Evolutionary conservation across 2,888 invertebrate genomes (phyloP).

Genomic region (Noctua comes): DNA sequence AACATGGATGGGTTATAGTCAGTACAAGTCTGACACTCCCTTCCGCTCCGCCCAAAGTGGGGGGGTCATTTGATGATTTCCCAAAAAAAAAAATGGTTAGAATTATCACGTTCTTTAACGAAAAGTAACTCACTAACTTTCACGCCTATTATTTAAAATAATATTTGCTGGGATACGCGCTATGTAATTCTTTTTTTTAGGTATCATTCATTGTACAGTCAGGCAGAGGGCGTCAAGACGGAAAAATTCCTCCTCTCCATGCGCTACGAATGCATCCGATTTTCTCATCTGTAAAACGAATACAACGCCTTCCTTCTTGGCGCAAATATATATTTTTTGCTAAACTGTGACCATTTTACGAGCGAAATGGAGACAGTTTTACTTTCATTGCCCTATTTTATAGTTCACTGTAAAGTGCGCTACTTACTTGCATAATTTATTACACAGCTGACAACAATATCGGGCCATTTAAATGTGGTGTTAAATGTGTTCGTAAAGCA

Average conservation of each 20-base stretch:
- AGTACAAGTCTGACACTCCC: too few species aligned
- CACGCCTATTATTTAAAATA: background rate
- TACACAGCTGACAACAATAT: conserved; percentile 47
- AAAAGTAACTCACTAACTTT: background rate
- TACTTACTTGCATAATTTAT: conserved; percentile 46
- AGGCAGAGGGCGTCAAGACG: conserved; percentile 63
- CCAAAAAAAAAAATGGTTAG: too few species aligned
- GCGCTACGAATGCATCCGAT: conserved; percentile 73
- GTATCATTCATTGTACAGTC: conserved; percentile 43
- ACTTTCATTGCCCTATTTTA: conserved; percentile 15
- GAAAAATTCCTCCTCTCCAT: conserved; percentile 68
- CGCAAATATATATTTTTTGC: conserved; percentile 51
- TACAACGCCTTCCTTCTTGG: conserved; percentile 64
- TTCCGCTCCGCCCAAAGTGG: too few species aligned
- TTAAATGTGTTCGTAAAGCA: conserved; percentile 67
- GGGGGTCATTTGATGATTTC: too few species aligned
- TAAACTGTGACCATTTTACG: conserved; percentile 41
- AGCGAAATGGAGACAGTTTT: conserved; percentile 34
- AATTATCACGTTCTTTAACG: background rate
- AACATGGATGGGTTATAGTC: too few species aligned
- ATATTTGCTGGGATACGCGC: background rate
- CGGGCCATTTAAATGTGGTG: conserved; percentile 61
- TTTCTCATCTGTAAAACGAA: conserved; percentile 70
- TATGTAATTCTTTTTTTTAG: conserved; percentile 16
- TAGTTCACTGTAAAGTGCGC: conserved; percentile 44